Conservation (phyloP, 2,888 invertebrate species). For the Nemotelus nigrinus region DNA sequence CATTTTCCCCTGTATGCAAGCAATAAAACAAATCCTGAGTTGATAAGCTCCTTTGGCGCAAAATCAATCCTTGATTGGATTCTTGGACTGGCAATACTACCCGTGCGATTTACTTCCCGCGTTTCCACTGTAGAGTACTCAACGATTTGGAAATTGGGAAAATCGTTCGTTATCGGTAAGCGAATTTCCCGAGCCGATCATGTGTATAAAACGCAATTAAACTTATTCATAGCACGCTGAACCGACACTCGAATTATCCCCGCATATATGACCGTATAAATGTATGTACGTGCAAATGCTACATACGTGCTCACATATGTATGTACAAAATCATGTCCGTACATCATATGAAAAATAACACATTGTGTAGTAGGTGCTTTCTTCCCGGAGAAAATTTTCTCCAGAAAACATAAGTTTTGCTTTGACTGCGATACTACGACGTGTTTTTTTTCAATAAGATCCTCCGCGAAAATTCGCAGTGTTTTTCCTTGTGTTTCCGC, state of each 20-base stretch:
- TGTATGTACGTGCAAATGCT: conserved; percentile 1
- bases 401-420: conserved; percentile 15
- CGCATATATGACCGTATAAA: not conserved
- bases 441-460: conserved; percentile 6
- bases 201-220: conserved; percentile 33
- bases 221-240: not conserved
- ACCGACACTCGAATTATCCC: not conserved
- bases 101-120: not conserved
- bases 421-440: conserved; percentile 10
- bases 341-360: conserved; percentile 15
- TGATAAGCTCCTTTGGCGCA: too few relatives aligned
- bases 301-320: not conserved
- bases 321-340: not conserved
- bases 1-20: too few relatives aligned
- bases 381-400: conserved; percentile 37
- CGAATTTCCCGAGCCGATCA: conserved; percentile 18
- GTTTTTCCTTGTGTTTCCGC: conserved; percentile 12
- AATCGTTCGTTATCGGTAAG: conserved; percentile 21
- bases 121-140: not conserved
- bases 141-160: conserved; percentile 24
- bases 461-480: not conserved
- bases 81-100: not conserved
- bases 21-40: too few relatives aligned
- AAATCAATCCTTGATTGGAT: too few relatives aligned
- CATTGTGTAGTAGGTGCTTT: conserved; percentile 6